These are phyloP conservation scores for Homarus gammarus DNA, from an alignment of 2,888 invertebrate species.

Conservation along the genomic window DNA sequence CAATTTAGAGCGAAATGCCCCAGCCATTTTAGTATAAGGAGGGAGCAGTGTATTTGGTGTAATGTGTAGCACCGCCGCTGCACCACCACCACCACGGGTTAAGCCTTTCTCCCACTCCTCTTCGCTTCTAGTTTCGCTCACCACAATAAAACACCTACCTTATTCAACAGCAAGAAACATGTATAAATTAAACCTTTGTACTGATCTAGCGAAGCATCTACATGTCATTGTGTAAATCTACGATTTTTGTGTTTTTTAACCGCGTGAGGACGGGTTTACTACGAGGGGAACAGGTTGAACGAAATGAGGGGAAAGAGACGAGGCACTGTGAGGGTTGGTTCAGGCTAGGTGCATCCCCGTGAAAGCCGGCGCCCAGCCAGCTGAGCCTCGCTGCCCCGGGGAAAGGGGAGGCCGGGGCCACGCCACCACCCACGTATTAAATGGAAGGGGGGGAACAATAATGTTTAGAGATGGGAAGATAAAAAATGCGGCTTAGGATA, in stretches of 20 bases:
- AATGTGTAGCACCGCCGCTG: constrained; percentile 51
- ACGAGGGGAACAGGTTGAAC: constrained; percentile 14
- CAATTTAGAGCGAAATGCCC: constrained; percentile 24
- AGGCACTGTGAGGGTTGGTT: constrained; percentile 32
- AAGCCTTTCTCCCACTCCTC: background rate
- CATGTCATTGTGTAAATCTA: too few species aligned
- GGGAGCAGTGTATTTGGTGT: constrained; percentile 55
- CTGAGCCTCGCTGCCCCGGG: constrained; percentile 65
- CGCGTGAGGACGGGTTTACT: background rate
- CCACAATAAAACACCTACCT: too few species aligned
- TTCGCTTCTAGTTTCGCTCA: background rate
- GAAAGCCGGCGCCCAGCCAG: constrained; percentile 63
- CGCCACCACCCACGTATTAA: constrained; percentile 18
- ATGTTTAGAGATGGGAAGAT: constrained; percentile 17
- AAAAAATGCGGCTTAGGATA: constrained; percentile 23
- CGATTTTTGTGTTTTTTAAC: too few species aligned
- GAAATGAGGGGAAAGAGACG: constrained; percentile 63
- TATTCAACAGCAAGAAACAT: too few species aligned
- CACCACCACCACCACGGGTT: constrained; percentile 35
- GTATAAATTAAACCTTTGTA: too few species aligned
- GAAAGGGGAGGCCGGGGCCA: constrained; percentile 31
- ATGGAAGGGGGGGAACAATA: constrained; percentile 26
- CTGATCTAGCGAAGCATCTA: too few species aligned
- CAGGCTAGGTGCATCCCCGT: constrained; percentile 60
- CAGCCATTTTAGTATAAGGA: background rate